A percentile compares a stretch with the other conserved stretches of the same genome.
Evolutionary conservation across 2,888 invertebrate genomes (phyloP).

Genomic region (Chrysomela aeneicollis): DNA sequence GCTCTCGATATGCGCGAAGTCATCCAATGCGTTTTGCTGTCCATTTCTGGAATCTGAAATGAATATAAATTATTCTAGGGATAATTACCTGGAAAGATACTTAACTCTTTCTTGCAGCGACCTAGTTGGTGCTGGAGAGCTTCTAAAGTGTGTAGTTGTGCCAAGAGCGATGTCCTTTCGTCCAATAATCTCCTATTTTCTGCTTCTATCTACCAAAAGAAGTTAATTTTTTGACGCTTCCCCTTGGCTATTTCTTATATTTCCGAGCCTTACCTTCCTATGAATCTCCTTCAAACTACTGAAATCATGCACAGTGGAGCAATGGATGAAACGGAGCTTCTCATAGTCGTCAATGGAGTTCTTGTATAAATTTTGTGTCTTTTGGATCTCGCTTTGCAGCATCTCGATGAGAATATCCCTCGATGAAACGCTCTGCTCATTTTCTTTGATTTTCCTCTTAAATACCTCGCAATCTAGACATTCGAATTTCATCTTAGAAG

Average conservation of each 20-base stretch:
- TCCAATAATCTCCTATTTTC: neutral
- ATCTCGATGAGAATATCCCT: conserved; percentile 35
- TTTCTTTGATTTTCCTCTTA: conserved; percentile 31
- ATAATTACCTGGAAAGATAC: neutral
- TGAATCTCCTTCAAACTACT: conserved; percentile 33
- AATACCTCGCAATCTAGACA: conserved; percentile 32
- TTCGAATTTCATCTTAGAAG: conserved; percentile 15
- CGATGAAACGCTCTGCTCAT: conserved; percentile 31
- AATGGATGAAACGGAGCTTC: conserved; percentile 32
- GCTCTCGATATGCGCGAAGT: conserved; percentile 26
- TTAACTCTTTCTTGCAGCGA: neutral
- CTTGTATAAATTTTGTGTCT: conserved; percentile 30
- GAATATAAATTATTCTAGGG: neutral
- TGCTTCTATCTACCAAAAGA: conserved; percentile 10
- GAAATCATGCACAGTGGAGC: conserved; percentile 31
- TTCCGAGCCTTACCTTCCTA: conserved; percentile 27
- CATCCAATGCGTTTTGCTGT: neutral
- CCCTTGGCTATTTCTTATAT: too few relatives aligned
- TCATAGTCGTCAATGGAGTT: conserved; percentile 36
- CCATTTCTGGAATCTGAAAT: neutral
- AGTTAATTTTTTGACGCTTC: neutral
- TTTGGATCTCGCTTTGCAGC: conserved; percentile 37
- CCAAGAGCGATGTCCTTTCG: neutral
- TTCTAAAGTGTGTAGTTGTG: neutral
- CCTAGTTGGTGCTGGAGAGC: neutral